Base-by-base conservation (phyloP, 2,888 invertebrate species). In the Drosophila borealis region DNA sequence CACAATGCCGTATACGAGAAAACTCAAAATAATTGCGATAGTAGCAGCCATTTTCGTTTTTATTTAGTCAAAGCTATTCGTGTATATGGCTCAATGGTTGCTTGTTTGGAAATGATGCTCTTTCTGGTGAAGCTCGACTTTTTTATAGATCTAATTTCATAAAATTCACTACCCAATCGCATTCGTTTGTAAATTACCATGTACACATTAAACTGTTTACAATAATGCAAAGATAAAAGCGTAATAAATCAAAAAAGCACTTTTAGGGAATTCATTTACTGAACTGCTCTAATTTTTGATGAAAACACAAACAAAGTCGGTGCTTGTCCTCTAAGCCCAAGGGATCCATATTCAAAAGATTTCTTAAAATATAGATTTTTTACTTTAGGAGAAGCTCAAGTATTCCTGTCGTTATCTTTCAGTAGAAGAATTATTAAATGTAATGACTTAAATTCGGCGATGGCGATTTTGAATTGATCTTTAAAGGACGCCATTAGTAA, bases 1-100 rank as follows among this genome's bases (percentile, higher is more conserved):
- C 1, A 33, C 21, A 11, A 53, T 48, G 42, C 65, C 68, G 37
- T 21, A 34, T 0, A 29, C 48, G 1, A 53, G 41, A 3, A 48
- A 68, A n/a, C 56, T 57, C 29, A 68, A 13, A 6, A 68, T 51
- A 36, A 68, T 6, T 11, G 57, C 14, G n/a, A 33, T 8, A 4
- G n/a, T 48, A n/a, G 21, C 41, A 14, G 66, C 9, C 68, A 68
- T 68, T 50, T 36, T 57, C n/a, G 29, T 36, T 29, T 29, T 2
- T 21, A 34, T 14, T 48, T 4, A 9, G 13, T 29, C 3, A 48
- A 29, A 48, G 14, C 1, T 13, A 13, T 25, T 13, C 21, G 37
- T 11, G 34, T 9, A 19, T 59, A 0, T 11, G 11, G 5, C 14
- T 25, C 9, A 13, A 25, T 19, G 37, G 53, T 54, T 41, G 54